A percentile compares a stretch with the other conserved stretches of the same genome.
Conservation (phyloP, 2,797 vertebrate genomes). For the Macrochelys suwanniensis region DNA sequence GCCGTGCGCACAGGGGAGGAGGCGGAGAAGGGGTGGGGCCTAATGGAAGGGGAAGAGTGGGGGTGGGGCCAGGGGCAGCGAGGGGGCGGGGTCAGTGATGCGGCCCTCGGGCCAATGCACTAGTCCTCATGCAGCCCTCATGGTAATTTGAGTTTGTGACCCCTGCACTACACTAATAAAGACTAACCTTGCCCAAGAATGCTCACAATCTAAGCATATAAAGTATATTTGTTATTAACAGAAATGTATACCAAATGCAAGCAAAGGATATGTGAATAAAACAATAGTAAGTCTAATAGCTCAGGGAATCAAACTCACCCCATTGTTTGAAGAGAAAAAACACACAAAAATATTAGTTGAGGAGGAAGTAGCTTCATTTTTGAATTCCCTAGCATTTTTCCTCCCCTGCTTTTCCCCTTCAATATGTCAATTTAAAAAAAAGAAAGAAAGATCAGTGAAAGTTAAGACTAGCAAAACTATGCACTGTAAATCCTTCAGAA, state of each 20-base stretch:
- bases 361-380: conserved; percentile 80
- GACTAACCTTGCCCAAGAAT: conserved; percentile 30
- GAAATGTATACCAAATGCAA: conserved; percentile 69
- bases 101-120: no score
- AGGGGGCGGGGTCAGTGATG: no score
- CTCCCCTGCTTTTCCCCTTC: conserved; percentile 79
- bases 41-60: no score
- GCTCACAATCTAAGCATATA: conserved; percentile 33
- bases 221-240: conserved; percentile 57
- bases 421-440: conserved; percentile 38
- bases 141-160: no score
- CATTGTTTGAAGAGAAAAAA: conserved; percentile 73
- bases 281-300: conserved; percentile 71
- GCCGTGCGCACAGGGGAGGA: no score
- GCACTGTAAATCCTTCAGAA: conserved; percentile 45
- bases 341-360: conserved; percentile 71
- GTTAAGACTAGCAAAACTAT: conserved; percentile 59
- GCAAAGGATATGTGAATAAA: conserved; percentile 72
- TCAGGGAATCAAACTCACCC: conserved; percentile 70
- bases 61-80: no score
- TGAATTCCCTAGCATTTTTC: conserved; percentile 81
- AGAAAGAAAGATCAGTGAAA: conserved; percentile 68
- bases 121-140: no score
- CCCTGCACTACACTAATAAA: background rate
- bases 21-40: no score